Evolutionary conservation across 2,113 vertebrate species (phyloP).

Genomic region (Microcebus griseorufus): DNA sequence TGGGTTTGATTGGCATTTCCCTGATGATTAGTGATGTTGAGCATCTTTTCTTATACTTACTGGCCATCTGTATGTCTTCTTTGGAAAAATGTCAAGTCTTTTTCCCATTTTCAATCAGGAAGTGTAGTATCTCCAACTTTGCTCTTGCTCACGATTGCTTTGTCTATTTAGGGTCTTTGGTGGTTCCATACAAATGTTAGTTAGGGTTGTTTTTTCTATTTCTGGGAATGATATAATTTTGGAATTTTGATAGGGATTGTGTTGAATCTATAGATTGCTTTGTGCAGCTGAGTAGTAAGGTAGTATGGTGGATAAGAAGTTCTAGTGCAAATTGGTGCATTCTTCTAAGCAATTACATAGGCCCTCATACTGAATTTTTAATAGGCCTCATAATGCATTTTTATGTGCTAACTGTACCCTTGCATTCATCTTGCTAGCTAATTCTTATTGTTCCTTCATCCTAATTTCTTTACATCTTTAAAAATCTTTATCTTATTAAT

Average conservation of each 20-base stretch:
- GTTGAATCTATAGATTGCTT: background rate
- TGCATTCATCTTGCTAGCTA: background rate
- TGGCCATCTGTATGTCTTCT: background rate
- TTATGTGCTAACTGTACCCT: background rate
- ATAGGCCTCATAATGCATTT: background rate
- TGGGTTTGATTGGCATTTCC: background rate
- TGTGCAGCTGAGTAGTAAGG: background rate
- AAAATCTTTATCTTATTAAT: background rate
- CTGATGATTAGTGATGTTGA: background rate
- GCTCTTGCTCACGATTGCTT: background rate
- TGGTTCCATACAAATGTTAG: background rate
- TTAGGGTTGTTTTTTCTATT: background rate
- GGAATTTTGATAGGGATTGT: background rate
- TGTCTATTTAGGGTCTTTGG: background rate
- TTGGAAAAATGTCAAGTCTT: background rate
- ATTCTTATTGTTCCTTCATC: background rate
- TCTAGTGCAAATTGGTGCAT: background rate
- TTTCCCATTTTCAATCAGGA: background rate
- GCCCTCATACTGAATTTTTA: background rate
- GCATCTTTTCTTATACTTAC: background rate
- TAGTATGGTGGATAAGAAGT: background rate
- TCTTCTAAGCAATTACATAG: background rate
- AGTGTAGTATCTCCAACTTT: background rate
- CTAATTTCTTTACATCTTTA: background rate
- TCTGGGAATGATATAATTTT: background rate